Percentiles rank a stretch among this genome's conserved stretches.
Conservation (phyloP, 2,113 vertebrate species). For the Colaptes auratus region DNA sequence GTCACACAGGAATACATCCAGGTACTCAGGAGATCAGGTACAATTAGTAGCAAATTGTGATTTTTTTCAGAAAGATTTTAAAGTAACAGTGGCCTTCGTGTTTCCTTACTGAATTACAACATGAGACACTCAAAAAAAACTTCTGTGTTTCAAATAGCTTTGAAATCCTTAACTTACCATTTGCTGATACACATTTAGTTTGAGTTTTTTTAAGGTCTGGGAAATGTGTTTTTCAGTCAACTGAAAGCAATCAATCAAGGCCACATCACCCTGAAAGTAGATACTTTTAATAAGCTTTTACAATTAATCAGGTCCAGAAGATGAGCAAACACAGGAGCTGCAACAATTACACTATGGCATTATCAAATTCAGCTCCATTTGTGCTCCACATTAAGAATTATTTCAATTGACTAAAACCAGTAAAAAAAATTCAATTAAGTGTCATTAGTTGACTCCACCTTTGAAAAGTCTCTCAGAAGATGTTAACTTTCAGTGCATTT, state of each 20-base stretch:
- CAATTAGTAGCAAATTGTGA: background rate
- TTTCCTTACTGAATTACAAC: background rate
- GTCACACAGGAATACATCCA: too few species aligned
- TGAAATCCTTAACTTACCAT: background rate
- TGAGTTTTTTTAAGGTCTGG: background rate
- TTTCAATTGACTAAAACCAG: slow-evolving; percentile 53
- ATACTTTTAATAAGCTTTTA: slow-evolving; percentile 13
- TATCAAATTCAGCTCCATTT: slow-evolving; percentile 67
- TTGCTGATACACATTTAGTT: background rate
- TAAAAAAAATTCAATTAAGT: slow-evolving; percentile 42
- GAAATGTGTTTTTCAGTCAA: background rate
- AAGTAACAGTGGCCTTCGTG: background rate
- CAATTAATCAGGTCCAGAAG: slow-evolving; percentile 45
- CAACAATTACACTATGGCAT: slow-evolving; percentile 4
- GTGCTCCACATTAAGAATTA: slow-evolving; percentile 43
- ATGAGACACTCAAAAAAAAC: background rate
- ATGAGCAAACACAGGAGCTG: slow-evolving; percentile 25
- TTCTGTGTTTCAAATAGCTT: background rate
- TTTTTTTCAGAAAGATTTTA: background rate
- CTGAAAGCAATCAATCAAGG: background rate
- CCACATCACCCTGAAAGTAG: background rate
- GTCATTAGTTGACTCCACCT: slow-evolving; percentile 24
- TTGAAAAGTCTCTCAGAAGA: slow-evolving; percentile 35
- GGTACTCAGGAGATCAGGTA: background rate
- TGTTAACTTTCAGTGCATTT: slow-evolving; percentile 41